These are phyloP conservation scores for Uria lomvia DNA, from an alignment of 2,113 vertebrate species.

Conservation along the genomic window DNA sequence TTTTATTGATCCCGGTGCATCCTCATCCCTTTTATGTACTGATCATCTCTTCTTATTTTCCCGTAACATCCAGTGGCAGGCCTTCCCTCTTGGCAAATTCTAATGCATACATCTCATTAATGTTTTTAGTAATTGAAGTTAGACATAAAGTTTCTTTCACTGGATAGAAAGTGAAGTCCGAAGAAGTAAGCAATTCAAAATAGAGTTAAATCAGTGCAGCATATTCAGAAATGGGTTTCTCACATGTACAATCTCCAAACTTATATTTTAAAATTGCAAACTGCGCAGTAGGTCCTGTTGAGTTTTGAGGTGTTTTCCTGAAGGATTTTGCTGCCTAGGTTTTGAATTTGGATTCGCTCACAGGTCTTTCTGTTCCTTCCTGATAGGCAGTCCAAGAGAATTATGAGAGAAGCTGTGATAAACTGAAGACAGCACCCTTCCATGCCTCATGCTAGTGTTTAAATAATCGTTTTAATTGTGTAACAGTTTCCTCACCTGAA, in stretches of 20 bases:
- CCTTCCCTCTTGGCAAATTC: background rate
- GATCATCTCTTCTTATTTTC: background rate
- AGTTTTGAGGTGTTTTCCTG: background rate
- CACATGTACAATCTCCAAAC: accelerated
- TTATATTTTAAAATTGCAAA: background rate
- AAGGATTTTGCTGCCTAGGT: background rate
- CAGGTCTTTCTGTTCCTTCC: background rate
- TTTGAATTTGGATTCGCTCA: background rate
- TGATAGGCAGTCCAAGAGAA: background rate
- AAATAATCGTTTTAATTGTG: background rate
- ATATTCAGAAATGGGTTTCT: background rate
- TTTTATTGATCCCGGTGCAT: background rate
- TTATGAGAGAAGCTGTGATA: background rate
- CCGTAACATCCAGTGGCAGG: background rate
- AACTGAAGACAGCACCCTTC: background rate
- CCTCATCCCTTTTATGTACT: background rate
- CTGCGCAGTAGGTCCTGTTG: background rate
- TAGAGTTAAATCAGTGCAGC: background rate
- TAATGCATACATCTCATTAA: background rate
- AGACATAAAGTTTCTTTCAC: background rate
- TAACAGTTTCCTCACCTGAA: background rate
- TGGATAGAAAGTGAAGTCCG: background rate
- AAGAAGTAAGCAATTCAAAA: background rate
- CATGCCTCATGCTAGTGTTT: background rate
- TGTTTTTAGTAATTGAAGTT: background rate